Conservation (phyloP, 1,140 invertebrate species). For the Oreohelix idahoensis region DNA sequence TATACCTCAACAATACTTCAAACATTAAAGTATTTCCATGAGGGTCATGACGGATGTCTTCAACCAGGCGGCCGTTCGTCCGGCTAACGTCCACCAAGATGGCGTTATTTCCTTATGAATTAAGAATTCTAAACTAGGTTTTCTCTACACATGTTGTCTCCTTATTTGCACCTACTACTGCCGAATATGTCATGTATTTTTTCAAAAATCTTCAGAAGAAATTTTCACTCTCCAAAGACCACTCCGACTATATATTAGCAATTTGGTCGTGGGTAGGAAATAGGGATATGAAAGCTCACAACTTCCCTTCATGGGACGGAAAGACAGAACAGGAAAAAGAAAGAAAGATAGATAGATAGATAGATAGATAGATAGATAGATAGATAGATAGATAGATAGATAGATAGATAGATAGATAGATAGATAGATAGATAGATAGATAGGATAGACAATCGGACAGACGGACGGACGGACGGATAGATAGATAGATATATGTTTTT, state of each 20-base stretch:
- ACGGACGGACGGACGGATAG: too few relatives aligned
- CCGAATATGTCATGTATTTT: too few relatives aligned
- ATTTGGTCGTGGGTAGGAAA: too few relatives aligned
- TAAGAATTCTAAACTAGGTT: not conserved
- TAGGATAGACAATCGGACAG: not conserved
- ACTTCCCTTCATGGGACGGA: too few relatives aligned
- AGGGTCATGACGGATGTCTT: not conserved
- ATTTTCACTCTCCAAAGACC: too few relatives aligned
- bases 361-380: conserved; percentile 5
- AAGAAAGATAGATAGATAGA: not conserved
- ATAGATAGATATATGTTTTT: too few relatives aligned
- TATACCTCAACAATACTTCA: conserved; percentile 22
- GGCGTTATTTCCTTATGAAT: conserved; percentile 10
- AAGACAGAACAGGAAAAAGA: too few relatives aligned
- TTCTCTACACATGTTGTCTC: not conserved
- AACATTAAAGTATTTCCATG: conserved; percentile 18
- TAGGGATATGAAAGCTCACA: too few relatives aligned
- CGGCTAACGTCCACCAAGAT: conserved; percentile 1
- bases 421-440: not conserved
- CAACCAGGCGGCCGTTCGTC: not conserved
- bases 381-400: not conserved
- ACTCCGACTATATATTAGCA: too few relatives aligned
- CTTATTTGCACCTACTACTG: not conserved
- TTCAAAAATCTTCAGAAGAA: too few relatives aligned
- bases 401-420: not conserved